Percentiles rank a stretch among this genome's conserved stretches.
Evolutionary conservation across 2,888 invertebrate genomes (phyloP).

Genomic region (Drosophila meridiana): DNA sequence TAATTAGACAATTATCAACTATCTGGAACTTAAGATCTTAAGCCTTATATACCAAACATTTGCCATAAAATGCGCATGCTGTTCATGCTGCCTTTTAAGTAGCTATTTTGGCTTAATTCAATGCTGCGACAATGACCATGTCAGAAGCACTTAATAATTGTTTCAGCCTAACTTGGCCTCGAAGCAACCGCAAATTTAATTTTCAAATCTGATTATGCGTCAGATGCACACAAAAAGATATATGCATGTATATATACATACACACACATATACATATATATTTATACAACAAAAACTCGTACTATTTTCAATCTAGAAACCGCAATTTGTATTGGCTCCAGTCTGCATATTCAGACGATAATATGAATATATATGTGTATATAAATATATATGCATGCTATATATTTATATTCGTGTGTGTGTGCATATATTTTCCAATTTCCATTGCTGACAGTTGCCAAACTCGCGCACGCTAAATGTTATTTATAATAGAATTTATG

Average conservation of each 20-base stretch:
- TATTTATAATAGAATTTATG: conserved; percentile 79
- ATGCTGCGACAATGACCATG: conserved; percentile 14
- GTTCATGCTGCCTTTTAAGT: not conserved
- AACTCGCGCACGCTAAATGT: conserved; percentile 69
- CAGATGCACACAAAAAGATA: conserved; percentile 34
- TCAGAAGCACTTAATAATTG: conserved; percentile 40
- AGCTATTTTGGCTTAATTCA: conserved; percentile 4
- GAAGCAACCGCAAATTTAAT: conserved; percentile 58
- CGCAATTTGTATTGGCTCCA: conserved; percentile 66
- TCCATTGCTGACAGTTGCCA: conserved; percentile 76
- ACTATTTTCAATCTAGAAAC: conserved; percentile 71
- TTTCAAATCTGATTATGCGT: conserved; percentile 78
- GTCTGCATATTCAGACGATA: conserved; percentile 25
- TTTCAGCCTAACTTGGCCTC: conserved; percentile 19
- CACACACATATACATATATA: not conserved
- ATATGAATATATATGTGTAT: not conserved
- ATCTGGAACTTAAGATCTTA: not conserved
- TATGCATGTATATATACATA: not conserved
- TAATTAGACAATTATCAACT: not conserved
- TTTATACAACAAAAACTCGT: conserved; percentile 9
- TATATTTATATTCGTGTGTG: conserved; percentile 9
- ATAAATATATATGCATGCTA: not conserved
- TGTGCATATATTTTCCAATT: conserved; percentile 60
- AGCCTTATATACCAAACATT: not conserved
- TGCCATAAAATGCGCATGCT: not conserved